These are phyloP conservation scores for Drosophila sturtevanti DNA, from an alignment of 1,140 invertebrate species.

Conservation along the genomic window DNA sequence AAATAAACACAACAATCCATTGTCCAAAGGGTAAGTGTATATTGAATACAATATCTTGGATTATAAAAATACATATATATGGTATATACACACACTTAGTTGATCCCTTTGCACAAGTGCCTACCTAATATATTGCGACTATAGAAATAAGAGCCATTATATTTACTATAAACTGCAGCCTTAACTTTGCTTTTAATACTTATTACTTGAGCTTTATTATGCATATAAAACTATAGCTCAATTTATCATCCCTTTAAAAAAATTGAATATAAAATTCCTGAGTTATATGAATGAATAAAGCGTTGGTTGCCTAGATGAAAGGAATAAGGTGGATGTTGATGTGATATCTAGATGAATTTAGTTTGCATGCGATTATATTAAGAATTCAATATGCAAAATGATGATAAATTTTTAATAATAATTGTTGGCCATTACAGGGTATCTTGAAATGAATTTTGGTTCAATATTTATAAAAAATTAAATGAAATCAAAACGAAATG, in stretches of 20 bases:
- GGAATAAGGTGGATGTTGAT: not conserved
- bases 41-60: too few species aligned
- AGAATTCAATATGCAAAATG: not conserved
- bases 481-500: not conserved
- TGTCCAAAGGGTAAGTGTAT: too few species aligned
- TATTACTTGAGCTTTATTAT: not conserved
- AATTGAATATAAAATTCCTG: not conserved
- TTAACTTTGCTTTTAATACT: not conserved
- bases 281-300: not conserved
- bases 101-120: too few species aligned
- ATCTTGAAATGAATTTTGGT: not conserved
- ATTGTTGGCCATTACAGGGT: too few species aligned
- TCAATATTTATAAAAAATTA: not conserved
- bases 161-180: not conserved
- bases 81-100: too few species aligned
- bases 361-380: not conserved
- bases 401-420: constrained; percentile 17
- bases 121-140: too few species aligned
- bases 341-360: not conserved
- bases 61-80: too few species aligned
- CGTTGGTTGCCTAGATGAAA: not conserved
- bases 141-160: too few species aligned
- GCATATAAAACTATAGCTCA: not conserved
- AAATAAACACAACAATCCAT: too few species aligned
- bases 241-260: not conserved